These are phyloP conservation scores for Ophthalmolycus amberensis DNA, from an alignment of 2,113 vertebrate species.

Conservation along the genomic window DNA sequence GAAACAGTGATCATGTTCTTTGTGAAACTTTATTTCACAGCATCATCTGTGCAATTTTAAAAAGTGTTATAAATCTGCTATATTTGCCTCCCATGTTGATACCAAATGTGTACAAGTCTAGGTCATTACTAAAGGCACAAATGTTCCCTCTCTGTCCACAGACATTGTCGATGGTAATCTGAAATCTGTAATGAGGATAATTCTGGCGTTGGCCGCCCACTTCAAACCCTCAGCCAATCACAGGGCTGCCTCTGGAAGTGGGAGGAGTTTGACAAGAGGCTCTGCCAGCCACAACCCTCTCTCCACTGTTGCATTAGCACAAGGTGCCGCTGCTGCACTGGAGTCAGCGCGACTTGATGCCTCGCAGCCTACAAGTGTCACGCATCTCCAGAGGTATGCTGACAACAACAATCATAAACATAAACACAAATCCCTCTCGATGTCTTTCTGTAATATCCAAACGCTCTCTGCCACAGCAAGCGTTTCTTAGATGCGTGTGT, in stretches of 20 bases:
- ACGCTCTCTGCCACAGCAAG: background rate
- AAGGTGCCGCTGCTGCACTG: constrained; percentile 89
- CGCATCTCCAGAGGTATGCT: constrained; percentile 87
- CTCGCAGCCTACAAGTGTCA: constrained; percentile 82
- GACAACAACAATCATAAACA: background rate
- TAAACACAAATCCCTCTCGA: background rate
- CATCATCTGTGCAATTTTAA: background rate
- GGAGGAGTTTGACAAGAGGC: constrained; percentile 50
- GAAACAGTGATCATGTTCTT: background rate
- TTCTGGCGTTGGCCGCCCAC: constrained; percentile 95
- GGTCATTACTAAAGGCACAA: background rate
- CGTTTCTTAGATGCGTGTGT: background rate
- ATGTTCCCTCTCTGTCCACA: constrained; percentile 64
- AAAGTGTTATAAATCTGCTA: background rate
- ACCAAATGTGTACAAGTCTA: background rate
- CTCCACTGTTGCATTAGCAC: constrained; percentile 91
- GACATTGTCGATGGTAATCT: constrained; percentile 97
- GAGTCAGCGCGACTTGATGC: constrained; percentile 90
- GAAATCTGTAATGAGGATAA: constrained; percentile 96
- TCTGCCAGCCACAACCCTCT: constrained; percentile 84
- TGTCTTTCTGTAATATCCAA: background rate
- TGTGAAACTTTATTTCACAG: background rate
- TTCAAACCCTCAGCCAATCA: constrained; percentile 91
- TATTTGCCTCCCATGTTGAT: background rate
- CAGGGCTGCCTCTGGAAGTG: constrained; percentile 60